These are phyloP conservation scores for Pachliopta kotzebuea DNA, from an alignment of 2,888 invertebrate species.

Conservation along the genomic window DNA sequence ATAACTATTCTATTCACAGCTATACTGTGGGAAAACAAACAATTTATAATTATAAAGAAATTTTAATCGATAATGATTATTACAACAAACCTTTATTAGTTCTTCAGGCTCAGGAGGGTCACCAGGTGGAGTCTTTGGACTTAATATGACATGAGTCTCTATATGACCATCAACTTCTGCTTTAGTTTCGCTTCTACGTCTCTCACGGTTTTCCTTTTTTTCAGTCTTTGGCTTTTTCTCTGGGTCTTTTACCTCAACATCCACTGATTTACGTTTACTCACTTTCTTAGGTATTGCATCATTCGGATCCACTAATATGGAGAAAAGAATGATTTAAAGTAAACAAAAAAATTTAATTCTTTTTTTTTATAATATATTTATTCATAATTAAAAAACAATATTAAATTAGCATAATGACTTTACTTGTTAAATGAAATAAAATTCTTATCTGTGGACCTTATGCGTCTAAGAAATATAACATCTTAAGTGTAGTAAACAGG, in stretches of 20 bases:
- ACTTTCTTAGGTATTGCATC: slow-evolving; percentile 57
- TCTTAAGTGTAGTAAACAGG: too few relatives aligned
- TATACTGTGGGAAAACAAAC: too few relatives aligned
- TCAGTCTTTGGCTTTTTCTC: slow-evolving; percentile 60
- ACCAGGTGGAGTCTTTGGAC: slow-evolving; percentile 89
- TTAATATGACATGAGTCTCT: slow-evolving; percentile 87
- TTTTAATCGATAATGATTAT: not conserved
- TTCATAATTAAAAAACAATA: not conserved
- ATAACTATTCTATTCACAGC: too few relatives aligned
- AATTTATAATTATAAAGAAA: not conserved
- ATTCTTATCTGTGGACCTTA: not conserved
- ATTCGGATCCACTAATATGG: slow-evolving; percentile 62
- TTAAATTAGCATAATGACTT: too few relatives aligned
- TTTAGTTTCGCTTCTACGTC: slow-evolving; percentile 69
- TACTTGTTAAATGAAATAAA: too few relatives aligned
- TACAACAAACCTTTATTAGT: slow-evolving; percentile 85
- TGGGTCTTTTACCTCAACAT: slow-evolving; percentile 54
- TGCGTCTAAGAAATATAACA: not conserved
- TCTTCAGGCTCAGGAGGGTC: slow-evolving; percentile 97
- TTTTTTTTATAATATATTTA: not conserved
- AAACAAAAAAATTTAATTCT: not conserved
- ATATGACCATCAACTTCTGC: slow-evolving; percentile 85
- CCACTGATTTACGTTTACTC: slow-evolving; percentile 57
- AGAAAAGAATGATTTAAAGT: not conserved
- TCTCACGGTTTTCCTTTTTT: slow-evolving; percentile 52